Percentiles rank a stretch among this genome's conserved stretches.
Conservation (phyloP, 1,140 invertebrate genomes). For the Alviniconcha marisindica region DNA sequence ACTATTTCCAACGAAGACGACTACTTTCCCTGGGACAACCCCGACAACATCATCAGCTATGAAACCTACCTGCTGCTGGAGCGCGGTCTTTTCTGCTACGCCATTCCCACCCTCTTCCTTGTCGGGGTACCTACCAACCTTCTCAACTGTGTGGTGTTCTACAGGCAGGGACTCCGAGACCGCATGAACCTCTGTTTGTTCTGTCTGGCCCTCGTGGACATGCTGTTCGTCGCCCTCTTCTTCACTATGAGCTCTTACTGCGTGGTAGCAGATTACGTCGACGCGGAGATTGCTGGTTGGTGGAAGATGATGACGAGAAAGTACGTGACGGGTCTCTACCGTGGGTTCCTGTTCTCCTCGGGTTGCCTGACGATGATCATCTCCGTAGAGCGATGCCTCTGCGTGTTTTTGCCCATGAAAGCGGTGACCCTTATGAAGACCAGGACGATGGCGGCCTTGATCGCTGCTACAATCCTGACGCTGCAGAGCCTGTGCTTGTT, state of each 20-base stretch:
- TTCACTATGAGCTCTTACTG: neutral
- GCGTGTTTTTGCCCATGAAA: neutral
- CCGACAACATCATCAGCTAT: neutral
- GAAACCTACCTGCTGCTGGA: neutral
- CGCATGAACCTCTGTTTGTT: constrained; percentile 30
- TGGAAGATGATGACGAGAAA: no score
- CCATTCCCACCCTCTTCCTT: neutral
- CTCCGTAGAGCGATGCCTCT: constrained; percentile 20
- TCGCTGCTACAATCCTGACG: neutral
- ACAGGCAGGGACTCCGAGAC: constrained; percentile 18
- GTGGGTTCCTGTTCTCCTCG: neutral
- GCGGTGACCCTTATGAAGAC: neutral
- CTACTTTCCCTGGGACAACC: constrained; percentile 18
- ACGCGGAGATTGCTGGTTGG: neutral
- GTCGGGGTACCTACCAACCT: constrained; percentile 6
- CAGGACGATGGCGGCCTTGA: neutral
- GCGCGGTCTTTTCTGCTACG: neutral
- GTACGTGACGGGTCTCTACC: constrained; percentile 6
- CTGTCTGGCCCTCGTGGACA: constrained; percentile 11
- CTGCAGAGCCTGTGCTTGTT: neutral
- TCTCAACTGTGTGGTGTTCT: constrained; percentile 19
- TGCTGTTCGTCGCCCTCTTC: neutral
- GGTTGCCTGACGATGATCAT: constrained; percentile 31
- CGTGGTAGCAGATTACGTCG: neutral
- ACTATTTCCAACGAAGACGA: no score